Evolutionary conservation across 2,113 vertebrate species (phyloP).

Genomic region (Spea bombifrons): DNA sequence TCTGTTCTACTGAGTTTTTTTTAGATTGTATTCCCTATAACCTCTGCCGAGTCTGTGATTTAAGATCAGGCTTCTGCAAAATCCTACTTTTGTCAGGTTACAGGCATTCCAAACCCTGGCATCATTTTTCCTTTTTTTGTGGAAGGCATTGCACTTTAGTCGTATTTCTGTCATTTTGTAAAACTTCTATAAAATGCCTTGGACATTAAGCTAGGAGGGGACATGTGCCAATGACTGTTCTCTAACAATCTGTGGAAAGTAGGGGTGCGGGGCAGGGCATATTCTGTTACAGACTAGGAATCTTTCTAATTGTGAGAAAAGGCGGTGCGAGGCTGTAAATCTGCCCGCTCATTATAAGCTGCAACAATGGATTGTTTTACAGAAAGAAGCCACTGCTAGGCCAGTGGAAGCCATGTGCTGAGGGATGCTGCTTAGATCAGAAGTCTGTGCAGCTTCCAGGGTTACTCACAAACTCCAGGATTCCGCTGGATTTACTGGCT

Average conservation of each 20-base stretch:
- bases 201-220: not conserved
- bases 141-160: not conserved
- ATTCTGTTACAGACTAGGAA: constrained; percentile 50
- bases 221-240: not conserved
- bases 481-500: not conserved
- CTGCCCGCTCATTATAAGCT: constrained; percentile 68
- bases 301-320: constrained; percentile 62
- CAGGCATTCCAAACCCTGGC: no score
- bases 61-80: no score
- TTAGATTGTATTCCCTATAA: no score
- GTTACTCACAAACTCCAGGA: not conserved
- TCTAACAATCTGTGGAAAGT: not conserved
- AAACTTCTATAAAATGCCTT: not conserved
- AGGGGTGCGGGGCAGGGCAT: not conserved
- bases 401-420: constrained; percentile 54
- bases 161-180: not conserved
- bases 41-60: no score
- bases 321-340: constrained; percentile 68
- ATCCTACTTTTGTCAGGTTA: no score
- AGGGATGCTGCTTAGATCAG: constrained; percentile 42
- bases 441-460: constrained; percentile 42
- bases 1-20: no score
- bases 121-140: not conserved
- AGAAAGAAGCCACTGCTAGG: constrained; percentile 62
- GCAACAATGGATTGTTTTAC: constrained; percentile 73